Conservation (phyloP, 37 sponge, comb jelly and placozoan species). For the Hormiphora californensis region DNA sequence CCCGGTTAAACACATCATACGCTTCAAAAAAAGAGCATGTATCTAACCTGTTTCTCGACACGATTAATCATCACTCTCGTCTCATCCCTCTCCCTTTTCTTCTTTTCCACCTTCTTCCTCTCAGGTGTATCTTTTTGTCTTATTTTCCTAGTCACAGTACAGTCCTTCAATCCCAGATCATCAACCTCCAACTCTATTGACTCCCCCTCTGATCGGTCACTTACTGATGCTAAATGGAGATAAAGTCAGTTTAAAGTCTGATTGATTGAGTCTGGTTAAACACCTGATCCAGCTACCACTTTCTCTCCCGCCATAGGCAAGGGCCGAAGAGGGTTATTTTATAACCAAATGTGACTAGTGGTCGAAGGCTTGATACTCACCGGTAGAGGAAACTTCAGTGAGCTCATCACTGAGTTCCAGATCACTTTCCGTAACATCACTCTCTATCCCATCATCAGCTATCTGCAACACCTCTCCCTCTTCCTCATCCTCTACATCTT, state of each 20-base stretch:
- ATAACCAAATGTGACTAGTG: no score
- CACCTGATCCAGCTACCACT: neutral
- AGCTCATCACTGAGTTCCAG: neutral
- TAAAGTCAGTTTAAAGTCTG: no score
- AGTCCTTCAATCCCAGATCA: conserved; percentile 16
- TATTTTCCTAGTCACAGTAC: neutral
- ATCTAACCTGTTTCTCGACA: conserved; percentile 28
- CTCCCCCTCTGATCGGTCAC: neutral
- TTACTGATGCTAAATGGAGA: neutral
- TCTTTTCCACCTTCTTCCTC: neutral
- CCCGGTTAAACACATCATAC: no score
- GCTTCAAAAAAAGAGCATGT: neutral
- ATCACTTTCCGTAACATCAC: neutral
- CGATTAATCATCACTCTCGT: neutral
- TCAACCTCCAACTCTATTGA: conserved; percentile 10
- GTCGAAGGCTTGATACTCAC: neutral
- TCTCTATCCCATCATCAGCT: no score
- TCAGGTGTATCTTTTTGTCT: neutral
- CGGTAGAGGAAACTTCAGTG: conserved; percentile 28
- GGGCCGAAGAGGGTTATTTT: neutral
- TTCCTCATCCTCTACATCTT: neutral
- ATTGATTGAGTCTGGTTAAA: no score
- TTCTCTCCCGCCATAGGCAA: neutral
- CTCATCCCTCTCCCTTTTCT: neutral
- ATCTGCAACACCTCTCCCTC: conserved; percentile 6